Evolutionary conservation across 2,113 vertebrate genomes (phyloP).

Genomic region (Larimichthys polyactis): DNA sequence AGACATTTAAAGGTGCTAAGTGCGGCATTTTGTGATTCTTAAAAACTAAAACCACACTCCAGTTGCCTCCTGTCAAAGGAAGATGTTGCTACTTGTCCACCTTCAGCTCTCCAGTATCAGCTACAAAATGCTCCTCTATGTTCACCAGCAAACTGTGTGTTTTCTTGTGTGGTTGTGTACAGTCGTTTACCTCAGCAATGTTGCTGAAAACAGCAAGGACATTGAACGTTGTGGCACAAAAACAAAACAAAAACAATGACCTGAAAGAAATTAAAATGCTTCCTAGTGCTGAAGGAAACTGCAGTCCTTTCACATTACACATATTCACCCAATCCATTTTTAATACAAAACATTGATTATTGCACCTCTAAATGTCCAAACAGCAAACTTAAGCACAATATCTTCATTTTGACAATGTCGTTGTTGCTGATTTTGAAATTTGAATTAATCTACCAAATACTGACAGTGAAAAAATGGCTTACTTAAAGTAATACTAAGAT

Average conservation of each 20-base stretch:
- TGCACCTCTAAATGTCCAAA: background rate
- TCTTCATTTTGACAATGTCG: background rate
- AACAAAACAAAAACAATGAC: background rate
- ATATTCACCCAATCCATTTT: background rate
- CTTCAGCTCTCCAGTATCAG: background rate
- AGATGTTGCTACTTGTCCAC: background rate
- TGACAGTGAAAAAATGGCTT: too few species aligned
- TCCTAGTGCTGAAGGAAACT: background rate
- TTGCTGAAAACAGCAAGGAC: background rate
- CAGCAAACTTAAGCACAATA: background rate
- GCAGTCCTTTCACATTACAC: background rate
- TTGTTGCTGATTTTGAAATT: background rate
- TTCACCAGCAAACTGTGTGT: background rate
- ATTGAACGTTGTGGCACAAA: too few species aligned
- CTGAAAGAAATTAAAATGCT: background rate
- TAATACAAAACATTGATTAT: background rate
- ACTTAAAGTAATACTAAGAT: too few species aligned
- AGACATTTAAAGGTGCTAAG: background rate
- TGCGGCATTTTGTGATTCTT: constrained; percentile 29
- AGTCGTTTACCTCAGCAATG: background rate
- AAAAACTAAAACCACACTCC: background rate
- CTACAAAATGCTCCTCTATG: background rate
- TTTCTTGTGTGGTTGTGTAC: background rate
- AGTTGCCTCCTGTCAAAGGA: background rate
- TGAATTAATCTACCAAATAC: background rate